Conservation (phyloP, 2,888 invertebrate species). For the Ernsta delagoae region DNA sequence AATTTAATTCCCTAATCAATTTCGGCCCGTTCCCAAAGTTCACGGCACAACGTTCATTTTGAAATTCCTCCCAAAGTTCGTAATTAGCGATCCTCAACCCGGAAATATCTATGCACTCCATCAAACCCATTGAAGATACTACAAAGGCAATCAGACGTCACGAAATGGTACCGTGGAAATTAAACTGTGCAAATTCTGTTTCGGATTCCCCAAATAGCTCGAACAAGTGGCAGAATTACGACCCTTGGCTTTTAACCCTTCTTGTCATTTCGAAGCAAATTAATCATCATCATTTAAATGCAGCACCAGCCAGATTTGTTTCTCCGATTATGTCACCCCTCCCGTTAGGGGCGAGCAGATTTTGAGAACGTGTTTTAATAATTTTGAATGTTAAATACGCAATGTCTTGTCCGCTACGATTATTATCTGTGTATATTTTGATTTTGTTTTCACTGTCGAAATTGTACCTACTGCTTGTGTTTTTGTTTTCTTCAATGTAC, state of each 20-base stretch:
- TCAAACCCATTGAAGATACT: conserved; percentile 66
- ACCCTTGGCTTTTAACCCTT: conserved; percentile 81
- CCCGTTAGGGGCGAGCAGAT: conserved; percentile 76
- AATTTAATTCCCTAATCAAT: conserved; percentile 23
- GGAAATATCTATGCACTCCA: conserved; percentile 81
- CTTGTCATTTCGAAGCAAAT: conserved; percentile 84
- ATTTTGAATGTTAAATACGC: conserved; percentile 65
- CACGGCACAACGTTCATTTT: conserved; percentile 36
- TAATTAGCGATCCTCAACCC: conserved; percentile 78
- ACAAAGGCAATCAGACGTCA: conserved; percentile 80
- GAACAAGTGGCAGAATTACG: conserved; percentile 74
- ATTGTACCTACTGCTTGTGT: neutral
- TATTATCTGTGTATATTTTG: conserved; percentile 24
- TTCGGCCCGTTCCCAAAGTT: conserved; percentile 24
- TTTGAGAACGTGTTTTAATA: conserved; percentile 70
- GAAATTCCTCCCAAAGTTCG: conserved; percentile 49
- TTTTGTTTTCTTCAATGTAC: neutral
- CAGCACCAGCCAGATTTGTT: conserved; percentile 83
- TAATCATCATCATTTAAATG: conserved; percentile 85
- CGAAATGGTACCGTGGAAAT: conserved; percentile 72
- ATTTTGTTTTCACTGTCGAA: conserved; percentile 12
- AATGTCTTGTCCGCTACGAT: conserved; percentile 41
- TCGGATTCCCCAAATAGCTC: conserved; percentile 68
- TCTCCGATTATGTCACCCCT: conserved; percentile 82
- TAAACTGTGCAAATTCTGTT: conserved; percentile 68